Base-by-base conservation (phyloP, 2,113 vertebrate genomes). In the Sminthopsis crassicaudata region DNA sequence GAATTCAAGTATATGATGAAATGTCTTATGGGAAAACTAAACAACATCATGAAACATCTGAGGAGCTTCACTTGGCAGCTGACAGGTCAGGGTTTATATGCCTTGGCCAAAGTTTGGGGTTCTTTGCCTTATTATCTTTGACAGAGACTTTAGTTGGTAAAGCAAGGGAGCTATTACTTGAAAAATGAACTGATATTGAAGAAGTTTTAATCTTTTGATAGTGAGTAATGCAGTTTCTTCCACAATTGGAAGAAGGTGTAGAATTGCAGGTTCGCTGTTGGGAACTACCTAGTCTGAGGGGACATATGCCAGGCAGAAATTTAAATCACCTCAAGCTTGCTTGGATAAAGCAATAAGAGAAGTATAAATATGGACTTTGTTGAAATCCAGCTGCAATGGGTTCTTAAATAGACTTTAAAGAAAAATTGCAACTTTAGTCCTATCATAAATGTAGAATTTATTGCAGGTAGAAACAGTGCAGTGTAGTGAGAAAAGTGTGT, bases 41-140 rank as follows among this genome's bases (percentile, higher is more conserved):
- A 52, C 95, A 97, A 88, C 94, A 96, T 48, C 96, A 97, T 57
- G 91, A 95, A 97, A 16, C 54, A 60, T 57, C 50, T 67, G 90
- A 95, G 93, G 50, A 95, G 96, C 67, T 97, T 96, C 94, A 95
- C 50, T 90, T 60, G 88, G 46, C 30, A 93, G 30, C 30, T 25
- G 42, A 91, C 30, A 8, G 46, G n/a, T n/a, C 36, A 92, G 30
- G 16, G 3, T 93, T 90, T 60, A 26, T 2, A 0, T 46, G 60
- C 91, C 23, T 46, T 53, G 10, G 2, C 14, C 91, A 46, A 76
- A 60, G 23, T 12, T 91, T 2, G 52, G 12, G 54, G 24, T 10
- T 27, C 53, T 24, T 84, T 88, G 9, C 84, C 50, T 54, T 46
- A 52, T 55, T 76, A 54, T n/a, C 2, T 22, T 94, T 55, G 76